Evolutionary conservation across 2,797 vertebrate genomes (phyloP), one percentile per base, ranked within the genome.

Genomic region (Cottoperca gobio): DNA sequence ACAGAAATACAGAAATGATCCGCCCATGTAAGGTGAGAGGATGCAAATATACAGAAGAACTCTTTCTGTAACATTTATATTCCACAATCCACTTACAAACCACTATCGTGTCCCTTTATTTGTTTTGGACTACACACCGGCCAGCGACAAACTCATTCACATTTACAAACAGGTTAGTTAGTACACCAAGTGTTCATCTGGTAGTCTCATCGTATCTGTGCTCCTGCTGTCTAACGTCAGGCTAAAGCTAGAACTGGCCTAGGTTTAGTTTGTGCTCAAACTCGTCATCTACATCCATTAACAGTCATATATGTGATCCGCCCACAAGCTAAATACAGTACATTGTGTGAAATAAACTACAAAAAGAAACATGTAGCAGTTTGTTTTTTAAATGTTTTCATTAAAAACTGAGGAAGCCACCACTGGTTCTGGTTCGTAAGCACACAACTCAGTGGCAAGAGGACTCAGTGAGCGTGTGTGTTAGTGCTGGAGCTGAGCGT

Each of bases 271-370:
- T 91, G 90, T 91, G 84, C 91, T 89, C 80, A 68, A 73, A 73
- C 77, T 74, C 55, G 0, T 73, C 73, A 21, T 65, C 76, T 79
- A 82, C 73, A 61, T 57, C 76, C 81, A 46, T 69, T 87, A 90
- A 90, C 84, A 86, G 86, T 91, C 88, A 79, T 79, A 82, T 62
- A 76, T 49, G 81, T 84, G 82, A 78, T 73, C 79, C 82, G 73
- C 70, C 77, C 69, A 81, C 70, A 76, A 86, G 83, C 82, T 82
- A 86, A 86, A 26, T 91, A 93, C 92, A 94, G 92, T 94, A 92
- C 92, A 81, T 86, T 88, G 90, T 91, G 88, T 92, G 92, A 92
- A 92, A 88, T 84, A 1, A 88, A 88, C 89, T 87, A 53, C 39
- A 40, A 74, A 42, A 75, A 23, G 14, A 54, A 42, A 69, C 62